These are phyloP conservation scores for Pogonocichla stellata DNA, from an alignment of 2,113 vertebrate species.

Conservation along the genomic window DNA sequence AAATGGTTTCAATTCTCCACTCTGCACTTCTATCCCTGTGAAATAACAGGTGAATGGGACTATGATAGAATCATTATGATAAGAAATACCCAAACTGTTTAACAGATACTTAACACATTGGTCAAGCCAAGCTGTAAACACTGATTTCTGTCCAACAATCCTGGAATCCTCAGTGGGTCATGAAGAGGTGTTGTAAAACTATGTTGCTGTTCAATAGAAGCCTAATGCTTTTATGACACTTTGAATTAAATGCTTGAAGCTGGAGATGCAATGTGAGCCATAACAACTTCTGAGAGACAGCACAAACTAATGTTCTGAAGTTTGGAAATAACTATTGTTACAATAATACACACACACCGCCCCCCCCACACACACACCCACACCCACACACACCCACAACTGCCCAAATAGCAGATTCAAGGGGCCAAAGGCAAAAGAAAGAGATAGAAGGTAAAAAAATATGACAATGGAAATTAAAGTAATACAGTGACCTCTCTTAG, in stretches of 20 bases:
- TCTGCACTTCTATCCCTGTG: neutral
- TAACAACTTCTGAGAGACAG: neutral
- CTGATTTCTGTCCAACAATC: neutral
- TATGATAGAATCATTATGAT: neutral
- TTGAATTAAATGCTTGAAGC: neutral
- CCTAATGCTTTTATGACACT: neutral
- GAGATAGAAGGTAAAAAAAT: neutral
- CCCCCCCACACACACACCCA: neutral
- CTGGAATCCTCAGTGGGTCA: neutral
- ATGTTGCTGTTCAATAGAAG: neutral
- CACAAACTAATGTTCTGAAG: neutral
- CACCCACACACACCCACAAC: no score
- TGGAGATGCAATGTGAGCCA: neutral
- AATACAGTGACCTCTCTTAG: neutral
- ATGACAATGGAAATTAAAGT: neutral
- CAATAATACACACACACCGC: neutral
- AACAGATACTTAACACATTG: neutral
- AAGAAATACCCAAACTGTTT: neutral
- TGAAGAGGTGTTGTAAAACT: neutral
- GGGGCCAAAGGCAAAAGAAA: neutral
- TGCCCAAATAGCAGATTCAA: neutral
- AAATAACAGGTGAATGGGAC: neutral
- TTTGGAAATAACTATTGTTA: neutral
- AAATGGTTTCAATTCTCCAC: neutral
- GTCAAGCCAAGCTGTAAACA: neutral